A percentile compares a stretch with the other conserved stretches of the same genome.
These are phyloP conservation scores for Archegozetes longisetosus DNA, from an alignment of 1,140 invertebrate genomes.

Conservation along the genomic window DNA sequence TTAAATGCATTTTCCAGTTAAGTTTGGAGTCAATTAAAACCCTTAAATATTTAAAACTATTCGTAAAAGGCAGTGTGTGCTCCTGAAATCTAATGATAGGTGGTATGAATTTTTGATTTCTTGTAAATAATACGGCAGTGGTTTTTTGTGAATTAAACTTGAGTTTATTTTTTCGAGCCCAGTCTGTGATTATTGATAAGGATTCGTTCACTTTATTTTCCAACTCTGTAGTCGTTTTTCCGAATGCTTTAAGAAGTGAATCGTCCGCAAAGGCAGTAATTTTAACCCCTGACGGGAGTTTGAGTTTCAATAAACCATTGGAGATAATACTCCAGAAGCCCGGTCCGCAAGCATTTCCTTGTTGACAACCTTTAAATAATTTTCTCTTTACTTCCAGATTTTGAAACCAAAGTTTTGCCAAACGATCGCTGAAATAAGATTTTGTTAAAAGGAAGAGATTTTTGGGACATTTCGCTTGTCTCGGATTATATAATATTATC, in stretches of 20 bases:
- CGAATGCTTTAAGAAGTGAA: not conserved
- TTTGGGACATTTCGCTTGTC: not conserved
- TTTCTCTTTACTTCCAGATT: not conserved
- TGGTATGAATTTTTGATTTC: not conserved
- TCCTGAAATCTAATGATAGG: not conserved
- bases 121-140: not conserved
- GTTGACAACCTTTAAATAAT: slow-evolving; percentile 6
- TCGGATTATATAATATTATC: not conserved
- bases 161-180: slow-evolving; percentile 8
- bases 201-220: not conserved
- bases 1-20: slow-evolving; percentile 3
- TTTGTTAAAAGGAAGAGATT: not conserved
- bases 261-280: slow-evolving; percentile 12
- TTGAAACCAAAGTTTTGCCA: not conserved
- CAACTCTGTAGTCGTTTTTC: not conserved
- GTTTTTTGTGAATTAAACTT: slow-evolving; percentile 12
- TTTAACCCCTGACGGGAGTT: slow-evolving; percentile 10
- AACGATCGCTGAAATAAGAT: not conserved
- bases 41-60: not conserved
- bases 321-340: slow-evolving; percentile 11
- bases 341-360: slow-evolving; percentile 10
- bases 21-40: slow-evolving; percentile 1
- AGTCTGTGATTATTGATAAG: not conserved
- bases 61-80: not conserved
- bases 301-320: slow-evolving; percentile 6